Conservation (phyloP, 2,888 invertebrate species). For the Mythimna loreyi region DNA sequence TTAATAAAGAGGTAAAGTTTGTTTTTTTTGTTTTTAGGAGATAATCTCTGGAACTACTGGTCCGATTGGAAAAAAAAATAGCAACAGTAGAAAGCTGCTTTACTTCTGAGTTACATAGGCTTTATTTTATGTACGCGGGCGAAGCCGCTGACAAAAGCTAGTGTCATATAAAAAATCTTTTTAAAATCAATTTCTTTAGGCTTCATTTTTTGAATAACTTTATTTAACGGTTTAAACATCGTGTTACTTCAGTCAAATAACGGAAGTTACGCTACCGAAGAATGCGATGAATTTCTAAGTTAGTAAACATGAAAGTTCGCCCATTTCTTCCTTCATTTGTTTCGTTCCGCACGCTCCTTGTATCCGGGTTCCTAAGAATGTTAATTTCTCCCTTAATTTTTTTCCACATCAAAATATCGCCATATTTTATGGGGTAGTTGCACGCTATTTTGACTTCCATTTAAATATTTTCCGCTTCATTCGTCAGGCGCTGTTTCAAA, state of each 20-base stretch:
- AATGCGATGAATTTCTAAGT: slow-evolving; percentile 77
- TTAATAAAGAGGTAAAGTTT: background rate
- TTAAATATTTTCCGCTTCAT: slow-evolving; percentile 90
- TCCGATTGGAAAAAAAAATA: too few species aligned
- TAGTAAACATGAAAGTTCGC: slow-evolving; percentile 74
- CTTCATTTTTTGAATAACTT: background rate
- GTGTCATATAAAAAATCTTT: too few species aligned
- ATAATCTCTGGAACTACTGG: too few species aligned
- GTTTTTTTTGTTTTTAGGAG: too few species aligned
- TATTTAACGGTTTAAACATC: background rate
- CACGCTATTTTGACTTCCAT: slow-evolving; percentile 89
- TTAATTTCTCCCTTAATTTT: slow-evolving; percentile 78
- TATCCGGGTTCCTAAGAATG: slow-evolving; percentile 83
- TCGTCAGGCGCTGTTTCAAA: slow-evolving; percentile 86
- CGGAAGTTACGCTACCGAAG: slow-evolving; percentile 65
- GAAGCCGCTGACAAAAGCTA: too few species aligned
- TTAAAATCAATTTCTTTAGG: too few species aligned
- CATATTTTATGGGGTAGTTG: slow-evolving; percentile 86
- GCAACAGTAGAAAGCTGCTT: too few species aligned
- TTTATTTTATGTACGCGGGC: too few species aligned
- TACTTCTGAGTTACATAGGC: too few species aligned
- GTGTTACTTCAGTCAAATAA: slow-evolving; percentile 17
- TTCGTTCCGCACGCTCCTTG: slow-evolving; percentile 81
- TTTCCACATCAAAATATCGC: slow-evolving; percentile 79
- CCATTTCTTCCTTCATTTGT: slow-evolving; percentile 70